These are phyloP conservation scores for Homarus americanus DNA, from an alignment of 1,140 invertebrate species.

Conservation along the genomic window DNA sequence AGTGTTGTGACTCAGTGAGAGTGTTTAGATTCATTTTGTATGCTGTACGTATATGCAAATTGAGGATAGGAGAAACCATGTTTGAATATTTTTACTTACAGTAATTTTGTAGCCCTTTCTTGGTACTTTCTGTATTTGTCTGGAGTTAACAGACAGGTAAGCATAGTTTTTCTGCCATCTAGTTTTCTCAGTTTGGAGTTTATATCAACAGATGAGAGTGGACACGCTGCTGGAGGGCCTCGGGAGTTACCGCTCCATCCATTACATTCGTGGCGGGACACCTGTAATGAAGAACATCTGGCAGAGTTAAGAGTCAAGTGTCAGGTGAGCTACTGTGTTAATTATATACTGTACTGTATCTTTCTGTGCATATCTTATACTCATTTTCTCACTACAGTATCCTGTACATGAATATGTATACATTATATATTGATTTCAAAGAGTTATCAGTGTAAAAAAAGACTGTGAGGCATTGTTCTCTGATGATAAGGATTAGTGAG, in stretches of 20 bases:
- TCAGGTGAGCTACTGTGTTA: slow-evolving; percentile 79
- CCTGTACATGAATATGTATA: no score
- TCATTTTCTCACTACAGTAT: not conserved
- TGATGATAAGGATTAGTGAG: no score
- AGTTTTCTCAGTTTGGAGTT: not conserved
- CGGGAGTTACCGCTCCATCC: slow-evolving; percentile 77
- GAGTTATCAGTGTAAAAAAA: no score
- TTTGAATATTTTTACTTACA: no score
- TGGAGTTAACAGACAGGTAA: not conserved
- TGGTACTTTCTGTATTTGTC: not conserved
- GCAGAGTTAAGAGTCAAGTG: slow-evolving; percentile 86
- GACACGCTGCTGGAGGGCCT: slow-evolving; percentile 78
- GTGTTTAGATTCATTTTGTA: no score
- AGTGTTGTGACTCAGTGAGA: no score
- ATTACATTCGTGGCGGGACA: slow-evolving; percentile 78
- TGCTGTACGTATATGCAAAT: no score
- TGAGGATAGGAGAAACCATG: no score
- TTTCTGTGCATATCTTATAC: not conserved
- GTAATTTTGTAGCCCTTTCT: no score
- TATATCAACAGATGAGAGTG: slow-evolving; percentile 82
- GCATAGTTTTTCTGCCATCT: not conserved
- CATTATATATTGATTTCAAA: no score
- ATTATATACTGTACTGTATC: not conserved
- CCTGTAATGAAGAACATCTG: slow-evolving; percentile 89
- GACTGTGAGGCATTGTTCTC: no score